A percentile compares a stretch with the other conserved stretches of the same genome.
Evolutionary conservation across 2,888 invertebrate species (phyloP).

Genomic region (Himalopsyche kuldschensis): DNA sequence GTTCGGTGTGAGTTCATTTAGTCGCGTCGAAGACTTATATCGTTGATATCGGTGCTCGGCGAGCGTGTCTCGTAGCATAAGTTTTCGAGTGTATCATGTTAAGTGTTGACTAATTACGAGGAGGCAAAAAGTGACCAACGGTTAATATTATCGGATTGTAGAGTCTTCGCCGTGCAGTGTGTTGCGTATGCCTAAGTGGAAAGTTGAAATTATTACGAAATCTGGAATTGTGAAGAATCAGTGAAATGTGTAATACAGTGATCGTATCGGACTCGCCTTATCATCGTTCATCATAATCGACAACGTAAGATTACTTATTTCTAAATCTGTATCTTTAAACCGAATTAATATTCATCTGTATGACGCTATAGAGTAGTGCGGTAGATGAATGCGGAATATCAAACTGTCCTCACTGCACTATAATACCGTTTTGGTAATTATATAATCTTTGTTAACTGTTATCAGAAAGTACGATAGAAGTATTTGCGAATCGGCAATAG

Average conservation of each 20-base stretch:
- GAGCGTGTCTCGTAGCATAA: background rate
- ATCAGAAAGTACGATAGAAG: no score
- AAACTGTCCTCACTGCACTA: no score
- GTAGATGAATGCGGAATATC: no score
- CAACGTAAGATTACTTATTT: background rate
- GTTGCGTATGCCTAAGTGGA: background rate
- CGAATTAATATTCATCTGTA: no score
- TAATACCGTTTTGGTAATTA: no score
- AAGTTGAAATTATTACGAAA: background rate
- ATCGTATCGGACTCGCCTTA: background rate
- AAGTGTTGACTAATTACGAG: no score
- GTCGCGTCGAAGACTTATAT: background rate
- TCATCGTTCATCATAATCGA: background rate
- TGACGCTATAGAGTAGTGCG: no score
- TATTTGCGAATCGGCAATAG: no score
- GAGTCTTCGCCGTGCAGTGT: background rate
- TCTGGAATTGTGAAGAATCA: background rate
- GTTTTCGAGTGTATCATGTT: no score
- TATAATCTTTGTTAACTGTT: no score
- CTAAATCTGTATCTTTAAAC: background rate
- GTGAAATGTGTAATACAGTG: background rate
- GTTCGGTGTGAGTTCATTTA: background rate
- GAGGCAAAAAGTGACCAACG: background rate
- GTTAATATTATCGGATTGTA: background rate
- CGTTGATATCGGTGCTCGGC: background rate